These are phyloP conservation scores for Rhopalosiphum nymphaeae DNA, from an alignment of 2,888 invertebrate genomes.

Conservation along the genomic window DNA sequence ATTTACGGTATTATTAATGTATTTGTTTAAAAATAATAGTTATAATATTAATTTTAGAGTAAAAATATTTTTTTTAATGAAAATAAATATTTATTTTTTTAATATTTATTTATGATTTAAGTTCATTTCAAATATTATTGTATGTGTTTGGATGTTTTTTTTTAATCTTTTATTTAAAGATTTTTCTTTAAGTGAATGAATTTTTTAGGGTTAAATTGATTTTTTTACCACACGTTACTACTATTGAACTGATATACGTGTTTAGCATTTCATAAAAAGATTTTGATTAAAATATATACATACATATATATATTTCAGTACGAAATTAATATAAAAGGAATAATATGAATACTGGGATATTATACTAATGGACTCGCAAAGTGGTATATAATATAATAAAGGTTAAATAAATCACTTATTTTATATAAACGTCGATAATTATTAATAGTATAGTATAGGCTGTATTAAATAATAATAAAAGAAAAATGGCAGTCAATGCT, in stretches of 20 bases:
- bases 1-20: not conserved
- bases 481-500: not conserved
- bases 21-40: not conserved
- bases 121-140: not conserved
- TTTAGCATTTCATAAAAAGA: conserved; percentile 6
- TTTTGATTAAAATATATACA: not conserved
- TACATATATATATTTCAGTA: not conserved
- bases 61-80: not conserved
- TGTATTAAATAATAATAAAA: conserved; percentile 14
- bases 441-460: not conserved
- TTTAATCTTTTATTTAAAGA: not conserved
- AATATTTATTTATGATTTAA: not conserved
- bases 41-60: not conserved
- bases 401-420: conserved; percentile 40
- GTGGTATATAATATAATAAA: not conserved
- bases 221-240: not conserved
- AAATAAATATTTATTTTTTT: not conserved
- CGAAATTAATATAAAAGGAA: not conserved
- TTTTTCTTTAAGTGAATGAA: not conserved
- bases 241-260: conserved; percentile 5
- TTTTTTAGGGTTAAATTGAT: not conserved
- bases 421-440: conserved; percentile 38
- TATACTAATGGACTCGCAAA: conserved; percentile 21
- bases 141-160: not conserved
- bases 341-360: conserved; percentile 1